phyloP scores from a whole-genome alignment of 2,888 invertebrate species.

The Xylota segnis region DNA sequence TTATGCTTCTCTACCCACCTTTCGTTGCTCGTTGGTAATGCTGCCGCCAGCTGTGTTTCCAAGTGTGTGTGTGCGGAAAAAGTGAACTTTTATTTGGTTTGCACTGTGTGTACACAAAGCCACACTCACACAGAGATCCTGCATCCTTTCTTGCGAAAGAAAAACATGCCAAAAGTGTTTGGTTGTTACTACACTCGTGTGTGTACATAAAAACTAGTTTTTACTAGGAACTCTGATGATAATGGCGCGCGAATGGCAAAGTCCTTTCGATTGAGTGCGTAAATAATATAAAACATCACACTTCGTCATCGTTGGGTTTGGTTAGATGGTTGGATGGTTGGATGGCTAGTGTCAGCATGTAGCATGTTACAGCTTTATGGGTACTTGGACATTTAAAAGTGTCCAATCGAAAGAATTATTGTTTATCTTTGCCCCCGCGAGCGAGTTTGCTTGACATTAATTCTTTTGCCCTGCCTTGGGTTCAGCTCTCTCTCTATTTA shows the following conservation, averaged over 20 bases:
- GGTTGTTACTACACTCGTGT: no score
- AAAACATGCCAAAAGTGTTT: constrained; percentile 32
- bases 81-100: constrained; percentile 44
- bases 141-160: background rate
- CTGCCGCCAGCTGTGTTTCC: constrained; percentile 3
- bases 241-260: constrained; percentile 44
- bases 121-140: constrained; percentile 1
- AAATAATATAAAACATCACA: constrained; percentile 62
- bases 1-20: constrained; percentile 20
- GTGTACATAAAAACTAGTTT: constrained; percentile 29
- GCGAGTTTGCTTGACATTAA: constrained; percentile 46
- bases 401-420: constrained; percentile 73
- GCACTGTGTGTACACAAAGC: background rate
- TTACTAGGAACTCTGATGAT: constrained; percentile 30
- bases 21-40: constrained; percentile 4
- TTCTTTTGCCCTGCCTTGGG: constrained; percentile 14
- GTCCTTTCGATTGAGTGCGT: constrained; percentile 66
- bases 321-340: background rate
- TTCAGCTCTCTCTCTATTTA: constrained; percentile 26
- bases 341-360: constrained; percentile 19
- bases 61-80: background rate
- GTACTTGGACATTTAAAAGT: constrained; percentile 58
- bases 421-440: constrained; percentile 66
- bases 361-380: constrained; percentile 53
- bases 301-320: constrained; percentile 41